Conservation (phyloP, 2,888 invertebrate species). For the Drosophila greeni region DNA sequence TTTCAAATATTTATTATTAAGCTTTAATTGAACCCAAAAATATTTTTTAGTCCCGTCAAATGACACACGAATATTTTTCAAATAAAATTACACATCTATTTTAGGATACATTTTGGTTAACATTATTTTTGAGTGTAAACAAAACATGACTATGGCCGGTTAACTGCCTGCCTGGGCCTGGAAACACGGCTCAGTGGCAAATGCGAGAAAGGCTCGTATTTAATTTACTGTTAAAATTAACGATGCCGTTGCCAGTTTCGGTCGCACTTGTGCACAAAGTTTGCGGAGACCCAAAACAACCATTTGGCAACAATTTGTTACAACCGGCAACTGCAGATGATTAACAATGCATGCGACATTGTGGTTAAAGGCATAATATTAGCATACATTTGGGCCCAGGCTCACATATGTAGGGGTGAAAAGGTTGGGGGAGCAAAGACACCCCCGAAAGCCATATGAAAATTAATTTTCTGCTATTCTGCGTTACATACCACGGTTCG, state of each 20-base stretch:
- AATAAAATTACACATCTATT: no score
- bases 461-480: slow-evolving; percentile 66
- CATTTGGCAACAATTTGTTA: slow-evolving; percentile 72
- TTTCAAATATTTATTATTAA: neutral
- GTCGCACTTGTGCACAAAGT: slow-evolving; percentile 35
- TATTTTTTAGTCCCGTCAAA: no score
- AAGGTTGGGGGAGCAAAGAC: neutral
- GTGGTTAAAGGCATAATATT: slow-evolving; percentile 70
- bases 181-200: slow-evolving; percentile 19
- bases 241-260: slow-evolving; percentile 56
- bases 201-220: slow-evolving; percentile 63
- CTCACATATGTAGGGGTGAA: neutral
- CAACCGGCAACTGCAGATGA: slow-evolving; percentile 71
- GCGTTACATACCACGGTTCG: slow-evolving; percentile 21
- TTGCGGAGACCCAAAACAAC: slow-evolving; percentile 62
- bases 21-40: rapidly evolving
- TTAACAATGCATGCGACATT: slow-evolving; percentile 70
- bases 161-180: slow-evolving; percentile 36
- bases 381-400: slow-evolving; percentile 56
- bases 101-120: neutral
- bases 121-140: slow-evolving; percentile 12
- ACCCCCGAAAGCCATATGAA: slow-evolving; percentile 46
- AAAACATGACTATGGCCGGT: slow-evolving; percentile 35
- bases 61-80: neutral
- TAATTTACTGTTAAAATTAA: slow-evolving; percentile 72